Conservation (phyloP, 2,797 vertebrate species). For the Ibycter americanus region DNA sequence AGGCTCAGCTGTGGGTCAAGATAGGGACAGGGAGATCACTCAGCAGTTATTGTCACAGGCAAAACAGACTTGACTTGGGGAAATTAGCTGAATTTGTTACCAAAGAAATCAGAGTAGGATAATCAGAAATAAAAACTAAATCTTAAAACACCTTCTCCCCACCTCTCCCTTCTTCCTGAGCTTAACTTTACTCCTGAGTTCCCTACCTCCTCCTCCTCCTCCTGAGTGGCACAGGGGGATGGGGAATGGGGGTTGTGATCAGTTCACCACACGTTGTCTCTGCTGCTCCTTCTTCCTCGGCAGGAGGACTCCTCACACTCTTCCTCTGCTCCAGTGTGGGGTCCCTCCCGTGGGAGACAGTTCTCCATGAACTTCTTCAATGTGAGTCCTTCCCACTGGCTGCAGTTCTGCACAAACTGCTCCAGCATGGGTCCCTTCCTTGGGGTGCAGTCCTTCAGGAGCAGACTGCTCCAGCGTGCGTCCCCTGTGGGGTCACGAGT, state of each 20-base stretch:
- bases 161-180: not conserved
- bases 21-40: too few species aligned
- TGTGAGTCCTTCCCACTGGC: too few species aligned
- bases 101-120: not conserved
- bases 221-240: not conserved
- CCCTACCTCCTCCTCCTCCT: not conserved
- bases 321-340: not conserved
- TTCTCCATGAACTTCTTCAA: not conserved
- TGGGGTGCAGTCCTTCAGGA: too few species aligned
- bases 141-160: not conserved
- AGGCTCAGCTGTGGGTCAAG: too few species aligned
- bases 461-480: too few species aligned
- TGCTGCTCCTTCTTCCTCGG: not conserved
- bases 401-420: too few species aligned
- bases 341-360: not conserved
- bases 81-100: too few species aligned
- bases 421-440: too few species aligned
- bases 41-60: too few species aligned
- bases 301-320: not conserved
- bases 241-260: not conserved
- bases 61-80: too few species aligned
- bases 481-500: too few species aligned
- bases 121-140: not conserved
- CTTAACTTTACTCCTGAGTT: not conserved
- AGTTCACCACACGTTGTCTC: not conserved